Evolutionary conservation across 2,797 vertebrate genomes (phyloP).

Genomic region (Linurgus olivaceus): DNA sequence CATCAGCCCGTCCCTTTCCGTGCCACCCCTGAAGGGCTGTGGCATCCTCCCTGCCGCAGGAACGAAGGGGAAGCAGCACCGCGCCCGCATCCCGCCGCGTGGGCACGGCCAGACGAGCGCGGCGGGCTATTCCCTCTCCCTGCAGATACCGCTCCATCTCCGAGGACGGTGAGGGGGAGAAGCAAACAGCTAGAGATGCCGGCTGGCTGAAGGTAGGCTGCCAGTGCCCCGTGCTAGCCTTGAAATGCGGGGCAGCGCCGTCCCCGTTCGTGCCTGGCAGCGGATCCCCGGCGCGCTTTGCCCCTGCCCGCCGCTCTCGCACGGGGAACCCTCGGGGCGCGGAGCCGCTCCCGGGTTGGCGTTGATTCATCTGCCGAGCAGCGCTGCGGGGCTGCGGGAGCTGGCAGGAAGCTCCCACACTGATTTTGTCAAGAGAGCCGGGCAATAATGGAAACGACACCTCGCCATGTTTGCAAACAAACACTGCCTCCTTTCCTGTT

Average conservation of each 20-base stretch:
- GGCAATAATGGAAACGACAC: conserved; percentile 66
- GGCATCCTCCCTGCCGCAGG: fast-evolving
- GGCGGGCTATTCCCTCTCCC: background rate
- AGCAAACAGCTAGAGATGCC: background rate
- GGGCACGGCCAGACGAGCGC: background rate
- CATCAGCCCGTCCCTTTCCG: fast-evolving
- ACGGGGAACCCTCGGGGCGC: background rate
- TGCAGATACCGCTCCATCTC: background rate
- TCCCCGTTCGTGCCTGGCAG: background rate
- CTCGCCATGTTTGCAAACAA: conserved; percentile 65
- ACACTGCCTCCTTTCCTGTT: conserved; percentile 65
- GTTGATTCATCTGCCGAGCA: conserved; percentile 22
- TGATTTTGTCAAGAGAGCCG: conserved; percentile 51
- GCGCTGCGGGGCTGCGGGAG: background rate
- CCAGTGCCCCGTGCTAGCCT: background rate
- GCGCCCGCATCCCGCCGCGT: background rate
- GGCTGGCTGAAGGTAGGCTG: background rate
- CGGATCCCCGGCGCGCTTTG: background rate
- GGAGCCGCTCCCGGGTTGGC: conserved; percentile 17
- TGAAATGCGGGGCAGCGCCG: background rate
- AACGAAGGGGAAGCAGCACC: fast-evolving
- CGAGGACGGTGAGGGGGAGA: background rate
- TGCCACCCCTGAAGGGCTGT: background rate
- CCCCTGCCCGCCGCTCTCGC: background rate
- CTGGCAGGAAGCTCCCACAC: conserved; percentile 45